Conservation (phyloP, 1,140 invertebrate genomes). For the Cyclina sinensis region DNA sequence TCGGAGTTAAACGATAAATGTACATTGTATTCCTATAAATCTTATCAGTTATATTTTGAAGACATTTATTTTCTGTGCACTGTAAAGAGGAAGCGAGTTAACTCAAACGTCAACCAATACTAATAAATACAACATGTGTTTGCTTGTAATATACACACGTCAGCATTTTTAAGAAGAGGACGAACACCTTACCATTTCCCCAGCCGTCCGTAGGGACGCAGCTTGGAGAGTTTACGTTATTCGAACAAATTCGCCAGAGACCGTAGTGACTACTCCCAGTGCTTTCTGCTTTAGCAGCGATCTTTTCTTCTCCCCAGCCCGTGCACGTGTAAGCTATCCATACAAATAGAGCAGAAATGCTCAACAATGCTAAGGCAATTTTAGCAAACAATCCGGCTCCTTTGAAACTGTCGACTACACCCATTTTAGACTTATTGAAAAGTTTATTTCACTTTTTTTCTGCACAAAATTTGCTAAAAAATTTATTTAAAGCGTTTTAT, state of each 20-base stretch:
- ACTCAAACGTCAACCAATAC: too few relatives aligned
- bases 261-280: not conserved
- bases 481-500: too few relatives aligned
- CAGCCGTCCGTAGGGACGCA: slow-evolving; percentile 9
- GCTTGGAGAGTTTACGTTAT: not conserved
- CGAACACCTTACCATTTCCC: slow-evolving; percentile 40
- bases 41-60: too few relatives aligned
- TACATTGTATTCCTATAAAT: too few relatives aligned
- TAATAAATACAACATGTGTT: too few relatives aligned
- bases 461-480: too few relatives aligned
- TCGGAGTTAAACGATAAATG: too few relatives aligned
- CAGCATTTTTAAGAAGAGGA: too few relatives aligned
- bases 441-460: too few relatives aligned
- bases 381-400: slow-evolving; percentile 39
- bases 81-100: too few relatives aligned
- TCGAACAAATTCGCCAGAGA: slow-evolving; percentile 26
- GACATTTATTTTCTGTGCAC: too few relatives aligned
- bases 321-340: slow-evolving; percentile 58
- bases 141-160: too few relatives aligned
- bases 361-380: not conserved
- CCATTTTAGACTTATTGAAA: slow-evolving; percentile 40
- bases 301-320: slow-evolving; percentile 35
- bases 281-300: not conserved
- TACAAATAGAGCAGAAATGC: slow-evolving; percentile 10
- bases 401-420: slow-evolving; percentile 43